phyloP scores from a whole-genome alignment of 2,888 invertebrate species.

The Gari tellinella region DNA sequence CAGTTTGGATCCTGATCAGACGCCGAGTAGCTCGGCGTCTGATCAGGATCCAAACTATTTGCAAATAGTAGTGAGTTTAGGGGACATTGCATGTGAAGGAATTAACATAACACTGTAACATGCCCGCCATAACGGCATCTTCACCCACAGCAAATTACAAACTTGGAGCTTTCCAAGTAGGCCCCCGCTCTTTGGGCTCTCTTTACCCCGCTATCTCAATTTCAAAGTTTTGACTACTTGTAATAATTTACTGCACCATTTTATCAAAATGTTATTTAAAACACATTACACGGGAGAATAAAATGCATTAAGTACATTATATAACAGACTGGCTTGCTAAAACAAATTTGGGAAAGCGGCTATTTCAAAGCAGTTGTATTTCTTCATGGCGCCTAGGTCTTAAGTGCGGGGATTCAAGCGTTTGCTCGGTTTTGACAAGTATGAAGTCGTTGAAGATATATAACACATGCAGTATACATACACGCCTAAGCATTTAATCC shows the following conservation, averaged over 20 bases:
- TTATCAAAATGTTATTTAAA: slow-evolving; percentile 64
- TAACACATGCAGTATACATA: too few species aligned
- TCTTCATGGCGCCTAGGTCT: slow-evolving; percentile 54
- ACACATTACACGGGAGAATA: slow-evolving; percentile 52
- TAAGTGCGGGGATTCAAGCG: slow-evolving; percentile 12
- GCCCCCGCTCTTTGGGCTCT: slow-evolving; percentile 33
- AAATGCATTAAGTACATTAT: slow-evolving; percentile 52
- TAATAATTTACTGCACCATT: slow-evolving; percentile 49
- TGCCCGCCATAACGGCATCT: slow-evolving; percentile 31
- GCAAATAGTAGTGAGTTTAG: too few species aligned
- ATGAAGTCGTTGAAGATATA: too few species aligned
- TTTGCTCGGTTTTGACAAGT: slow-evolving; percentile 2
- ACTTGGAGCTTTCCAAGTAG: slow-evolving; percentile 23
- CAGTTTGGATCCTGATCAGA: too few species aligned
- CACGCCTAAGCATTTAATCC: too few species aligned
- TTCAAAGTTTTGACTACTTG: slow-evolving; percentile 47
- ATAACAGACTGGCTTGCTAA: slow-evolving; percentile 41
- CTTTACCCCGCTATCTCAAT: slow-evolving; percentile 36
- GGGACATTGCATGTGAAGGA: too few species aligned
- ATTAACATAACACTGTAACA: slow-evolving; percentile 5
- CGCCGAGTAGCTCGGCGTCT: too few species aligned
- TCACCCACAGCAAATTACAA: slow-evolving; percentile 26
- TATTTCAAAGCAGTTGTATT: slow-evolving; percentile 53
- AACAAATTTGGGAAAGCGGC: slow-evolving; percentile 46
- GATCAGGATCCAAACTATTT: too few species aligned